Evolutionary conservation across 1,140 invertebrate species (phyloP).

Genomic region (Hypothenemus hampei): DNA sequence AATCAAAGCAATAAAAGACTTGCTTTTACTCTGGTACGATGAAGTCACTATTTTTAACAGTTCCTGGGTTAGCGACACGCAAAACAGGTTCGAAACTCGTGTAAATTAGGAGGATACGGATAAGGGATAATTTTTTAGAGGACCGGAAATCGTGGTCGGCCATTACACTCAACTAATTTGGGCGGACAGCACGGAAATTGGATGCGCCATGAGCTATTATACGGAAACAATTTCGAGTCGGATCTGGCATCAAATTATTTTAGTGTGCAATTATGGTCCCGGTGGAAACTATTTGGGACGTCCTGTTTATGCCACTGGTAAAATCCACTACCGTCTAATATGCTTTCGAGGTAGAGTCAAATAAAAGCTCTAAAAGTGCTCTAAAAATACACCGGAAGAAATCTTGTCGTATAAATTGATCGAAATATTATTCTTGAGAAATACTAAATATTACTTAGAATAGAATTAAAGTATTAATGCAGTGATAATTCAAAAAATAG

Average conservation of each 20-base stretch:
- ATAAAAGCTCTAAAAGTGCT: too few species aligned
- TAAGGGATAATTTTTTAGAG: slow-evolving; percentile 13
- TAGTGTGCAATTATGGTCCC: slow-evolving; percentile 40
- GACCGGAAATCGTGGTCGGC: slow-evolving; percentile 32
- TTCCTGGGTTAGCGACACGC: slow-evolving; percentile 35
- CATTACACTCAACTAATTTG: slow-evolving; percentile 41
- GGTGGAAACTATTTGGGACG: slow-evolving; percentile 39
- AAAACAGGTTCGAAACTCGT: slow-evolving; percentile 29
- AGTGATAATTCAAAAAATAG: background rate
- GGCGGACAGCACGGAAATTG: slow-evolving; percentile 35
- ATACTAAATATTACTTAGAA: too few species aligned
- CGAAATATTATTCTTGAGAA: too few species aligned
- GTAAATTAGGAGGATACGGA: background rate
- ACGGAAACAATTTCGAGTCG: slow-evolving; percentile 17
- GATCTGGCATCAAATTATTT: slow-evolving; percentile 35
- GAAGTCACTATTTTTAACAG: slow-evolving; percentile 36
- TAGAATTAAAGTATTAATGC: background rate
- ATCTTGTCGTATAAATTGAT: too few species aligned
- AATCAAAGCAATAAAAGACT: slow-evolving; percentile 29
- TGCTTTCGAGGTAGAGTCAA: too few species aligned
- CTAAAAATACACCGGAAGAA: too few species aligned
- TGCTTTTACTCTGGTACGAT: slow-evolving; percentile 37
- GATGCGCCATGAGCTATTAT: slow-evolving; percentile 37
- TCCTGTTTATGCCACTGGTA: slow-evolving; percentile 31
- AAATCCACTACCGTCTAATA: too few species aligned